Conservation (phyloP, 2,888 invertebrate species). For the Thecophora atra region DNA sequence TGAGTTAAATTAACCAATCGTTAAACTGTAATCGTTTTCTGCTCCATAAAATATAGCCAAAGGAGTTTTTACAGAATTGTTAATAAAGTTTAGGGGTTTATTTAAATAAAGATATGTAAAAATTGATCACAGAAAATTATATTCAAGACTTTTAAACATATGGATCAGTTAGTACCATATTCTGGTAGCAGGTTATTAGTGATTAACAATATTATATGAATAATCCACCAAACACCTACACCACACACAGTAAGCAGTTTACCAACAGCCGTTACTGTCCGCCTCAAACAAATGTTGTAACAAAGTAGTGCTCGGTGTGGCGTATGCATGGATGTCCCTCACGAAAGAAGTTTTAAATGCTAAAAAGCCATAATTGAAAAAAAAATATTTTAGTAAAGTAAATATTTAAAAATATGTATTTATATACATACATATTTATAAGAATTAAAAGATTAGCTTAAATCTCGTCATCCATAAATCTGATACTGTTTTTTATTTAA, state of each 20-base stretch:
- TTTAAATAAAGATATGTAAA: not conserved
- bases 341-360: no score
- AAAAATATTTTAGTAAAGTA: no score
- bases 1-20: slow-evolving; percentile 11
- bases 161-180: slow-evolving; percentile 98
- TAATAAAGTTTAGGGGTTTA: not conserved
- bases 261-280: slow-evolving; percentile 97
- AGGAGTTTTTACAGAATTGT: not conserved
- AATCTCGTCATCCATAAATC: no score
- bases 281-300: slow-evolving; percentile 96
- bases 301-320: slow-evolving; percentile 95
- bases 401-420: no score
- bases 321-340: slow-evolving; percentile 92
- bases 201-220: slow-evolving; percentile 93
- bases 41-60: not conserved
- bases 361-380: no score
- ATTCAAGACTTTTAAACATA: slow-evolving; percentile 73
- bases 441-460: no score
- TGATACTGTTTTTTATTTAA: no score
- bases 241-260: slow-evolving; percentile 87
- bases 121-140: not conserved
- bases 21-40: slow-evolving; percentile 2
- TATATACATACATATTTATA: no score
- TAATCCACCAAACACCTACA: slow-evolving; percentile 98
- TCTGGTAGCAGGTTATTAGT: slow-evolving; percentile 94